These are phyloP conservation scores for Rhineura floridana DNA, from an alignment of 2,113 vertebrate species.

Conservation along the genomic window DNA sequence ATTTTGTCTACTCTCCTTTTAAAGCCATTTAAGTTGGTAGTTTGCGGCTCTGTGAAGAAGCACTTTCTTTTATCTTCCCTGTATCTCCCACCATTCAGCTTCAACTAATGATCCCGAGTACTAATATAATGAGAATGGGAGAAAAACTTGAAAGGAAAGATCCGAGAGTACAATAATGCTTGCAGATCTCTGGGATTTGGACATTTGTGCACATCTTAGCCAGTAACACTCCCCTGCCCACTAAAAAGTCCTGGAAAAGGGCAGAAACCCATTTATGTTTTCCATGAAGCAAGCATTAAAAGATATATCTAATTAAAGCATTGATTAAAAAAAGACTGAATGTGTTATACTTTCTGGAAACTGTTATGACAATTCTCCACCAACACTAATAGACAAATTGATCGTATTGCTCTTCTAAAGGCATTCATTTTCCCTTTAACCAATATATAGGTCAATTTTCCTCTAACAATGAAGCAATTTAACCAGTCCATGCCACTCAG, in stretches of 20 bases:
- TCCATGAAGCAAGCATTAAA: background rate
- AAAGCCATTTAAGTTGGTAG: too few relatives aligned
- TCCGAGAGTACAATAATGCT: background rate
- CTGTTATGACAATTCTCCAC: background rate
- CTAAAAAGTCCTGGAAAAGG: background rate
- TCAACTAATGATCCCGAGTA: background rate
- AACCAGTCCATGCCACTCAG: constrained; percentile 52
- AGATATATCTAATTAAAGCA: background rate
- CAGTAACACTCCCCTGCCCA: background rate
- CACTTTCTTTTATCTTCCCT: too few relatives aligned
- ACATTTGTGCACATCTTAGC: background rate
- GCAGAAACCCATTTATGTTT: background rate
- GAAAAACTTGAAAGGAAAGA: background rate
- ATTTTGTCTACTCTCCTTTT: too few relatives aligned
- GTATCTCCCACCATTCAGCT: too few relatives aligned
- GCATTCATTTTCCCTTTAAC: constrained; percentile 49
- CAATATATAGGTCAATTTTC: constrained; percentile 53
- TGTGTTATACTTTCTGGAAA: constrained; percentile 46
- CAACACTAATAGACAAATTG: constrained; percentile 46
- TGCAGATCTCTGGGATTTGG: background rate
- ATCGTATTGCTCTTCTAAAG: constrained; percentile 44
- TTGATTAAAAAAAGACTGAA: background rate
- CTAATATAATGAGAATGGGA: background rate
- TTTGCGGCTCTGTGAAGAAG: too few relatives aligned
- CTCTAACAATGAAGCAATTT: constrained; percentile 59